Percentiles rank a stretch among this genome's conserved stretches.
These are phyloP conservation scores for Hyphantria cunea DNA, from an alignment of 1,140 invertebrate species.

Conservation along the genomic window DNA sequence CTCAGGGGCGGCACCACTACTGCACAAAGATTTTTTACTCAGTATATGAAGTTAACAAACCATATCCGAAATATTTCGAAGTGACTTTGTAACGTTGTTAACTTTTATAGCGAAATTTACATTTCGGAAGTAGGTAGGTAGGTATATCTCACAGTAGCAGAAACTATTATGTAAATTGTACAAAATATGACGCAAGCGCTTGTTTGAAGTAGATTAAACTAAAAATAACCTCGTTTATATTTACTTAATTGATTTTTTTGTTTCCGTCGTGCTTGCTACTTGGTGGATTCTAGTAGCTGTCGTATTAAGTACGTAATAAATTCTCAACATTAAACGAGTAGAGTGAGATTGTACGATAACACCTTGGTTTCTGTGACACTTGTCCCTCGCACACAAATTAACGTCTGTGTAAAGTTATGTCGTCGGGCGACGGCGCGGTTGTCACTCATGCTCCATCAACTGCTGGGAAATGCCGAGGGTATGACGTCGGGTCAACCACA, in stretches of 20 bases:
- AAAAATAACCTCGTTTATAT: slow-evolving; percentile 40
- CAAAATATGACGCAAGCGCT: slow-evolving; percentile 30
- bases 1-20: slow-evolving; percentile 60
- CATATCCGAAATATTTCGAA: slow-evolving; percentile 58
- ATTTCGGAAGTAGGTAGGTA: slow-evolving; percentile 11
- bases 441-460: slow-evolving; percentile 82
- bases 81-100: slow-evolving; percentile 60
- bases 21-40: slow-evolving; percentile 69
- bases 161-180: slow-evolving; percentile 16
- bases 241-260: slow-evolving; percentile 48
- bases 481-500: slow-evolving; percentile 78
- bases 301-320: slow-evolving; percentile 69
- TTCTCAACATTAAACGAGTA: slow-evolving; percentile 61
- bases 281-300: slow-evolving; percentile 70
- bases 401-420: slow-evolving; percentile 74
- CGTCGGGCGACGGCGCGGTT: slow-evolving; percentile 53
- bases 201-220: slow-evolving; percentile 40
- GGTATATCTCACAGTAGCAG: slow-evolving; percentile 5
- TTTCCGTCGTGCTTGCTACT: slow-evolving; percentile 31
- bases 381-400: slow-evolving; percentile 66
- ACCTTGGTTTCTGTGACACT: slow-evolving; percentile 52
- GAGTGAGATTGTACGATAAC: slow-evolving; percentile 66
- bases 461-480: slow-evolving; percentile 73
- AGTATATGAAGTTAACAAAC: slow-evolving; percentile 65
- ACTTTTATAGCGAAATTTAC: slow-evolving; percentile 2